Conservation (phyloP, 2,797 vertebrate species). For the Cuculus canorus region DNA sequence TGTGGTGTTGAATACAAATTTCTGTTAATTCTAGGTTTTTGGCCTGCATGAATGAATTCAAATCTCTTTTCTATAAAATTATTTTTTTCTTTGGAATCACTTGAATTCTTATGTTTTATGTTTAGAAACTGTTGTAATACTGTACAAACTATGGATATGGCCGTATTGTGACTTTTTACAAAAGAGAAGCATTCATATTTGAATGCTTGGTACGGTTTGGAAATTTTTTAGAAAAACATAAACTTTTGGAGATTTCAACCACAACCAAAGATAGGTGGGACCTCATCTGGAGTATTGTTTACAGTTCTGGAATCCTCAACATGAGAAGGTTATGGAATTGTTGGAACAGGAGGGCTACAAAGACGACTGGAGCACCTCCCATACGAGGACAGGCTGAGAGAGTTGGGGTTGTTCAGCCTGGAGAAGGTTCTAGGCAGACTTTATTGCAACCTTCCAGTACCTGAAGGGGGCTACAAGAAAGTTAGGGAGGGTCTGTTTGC, state of each 20-base stretch:
- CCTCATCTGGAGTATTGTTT: too few relatives aligned
- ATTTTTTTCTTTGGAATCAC: not conserved
- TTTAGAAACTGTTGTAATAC: not conserved
- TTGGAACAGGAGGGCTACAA: too few relatives aligned
- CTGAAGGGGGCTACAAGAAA: too few relatives aligned
- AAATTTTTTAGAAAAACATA: not conserved
- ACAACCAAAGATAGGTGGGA: not conserved
- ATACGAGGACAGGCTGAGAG: too few relatives aligned
- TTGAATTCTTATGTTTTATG: not conserved
- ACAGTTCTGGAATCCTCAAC: too few relatives aligned
- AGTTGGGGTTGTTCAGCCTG: too few relatives aligned
- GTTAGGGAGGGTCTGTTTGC: too few relatives aligned
- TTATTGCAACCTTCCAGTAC: too few relatives aligned
- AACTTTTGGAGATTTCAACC: not conserved
- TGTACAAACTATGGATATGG: fast-evolving
- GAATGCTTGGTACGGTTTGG: not conserved
- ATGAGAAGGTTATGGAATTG: too few relatives aligned
- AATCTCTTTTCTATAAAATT: not conserved
- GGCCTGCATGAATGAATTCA: not conserved
- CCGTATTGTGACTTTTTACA: not conserved
- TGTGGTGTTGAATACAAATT: not conserved
- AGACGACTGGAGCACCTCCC: too few relatives aligned
- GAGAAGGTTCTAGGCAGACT: too few relatives aligned
- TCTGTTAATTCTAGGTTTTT: not conserved
- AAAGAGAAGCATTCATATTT: not conserved